Base-by-base conservation (phyloP, 2,113 vertebrate species). In the Polypterus bichir region DNA sequence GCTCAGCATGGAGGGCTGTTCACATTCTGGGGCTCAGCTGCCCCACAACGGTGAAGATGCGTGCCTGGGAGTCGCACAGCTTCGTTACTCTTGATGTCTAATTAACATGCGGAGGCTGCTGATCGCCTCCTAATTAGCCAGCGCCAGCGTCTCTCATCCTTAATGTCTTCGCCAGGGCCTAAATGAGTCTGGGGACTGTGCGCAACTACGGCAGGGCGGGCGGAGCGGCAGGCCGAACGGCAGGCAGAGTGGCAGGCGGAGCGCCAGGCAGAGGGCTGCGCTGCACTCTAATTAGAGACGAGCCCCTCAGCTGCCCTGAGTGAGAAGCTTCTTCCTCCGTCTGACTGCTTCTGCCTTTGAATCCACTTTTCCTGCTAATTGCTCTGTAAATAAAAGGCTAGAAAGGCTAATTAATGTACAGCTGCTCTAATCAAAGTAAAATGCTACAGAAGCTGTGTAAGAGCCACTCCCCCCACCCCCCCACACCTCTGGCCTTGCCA, bases 101-200 rank as follows among this genome's bases (percentile, higher is more conserved):
- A 88, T 88, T 87, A 89, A 84, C 82, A 86, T 69, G 76, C 83
- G 82, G 85, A 85, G 75, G 76, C 76, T 81, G 77, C 81, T 85
- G 82, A 86, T 86, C 70, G 71, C 62, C 74, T 80, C 77, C 77
- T 84, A 84, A 86, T 88, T 85, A 86, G 80, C 75, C 76, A 83
- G 75, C 69, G 72, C 71, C 74, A 75, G 75, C 64, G 7, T 71
- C 73, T 67, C 76, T 66, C 66, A 62, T 71, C 67, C 66, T 69
- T 66, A 76, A 73, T 68, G 68, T 68, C 71, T 69, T 72, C 65
- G 64, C 66, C 2, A 0, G 49, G 2, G 5, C 46, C 60, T 76
- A 69, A 74, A 77, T 73, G 74, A 80, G 68, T 69, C 64, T 66
- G 61, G 67, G 77, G 62, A 69, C 54, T 46, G 11, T 45, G 69